Evolutionary conservation across 1,140 invertebrate species (phyloP).

Genomic region (Araneus ventricosus): DNA sequence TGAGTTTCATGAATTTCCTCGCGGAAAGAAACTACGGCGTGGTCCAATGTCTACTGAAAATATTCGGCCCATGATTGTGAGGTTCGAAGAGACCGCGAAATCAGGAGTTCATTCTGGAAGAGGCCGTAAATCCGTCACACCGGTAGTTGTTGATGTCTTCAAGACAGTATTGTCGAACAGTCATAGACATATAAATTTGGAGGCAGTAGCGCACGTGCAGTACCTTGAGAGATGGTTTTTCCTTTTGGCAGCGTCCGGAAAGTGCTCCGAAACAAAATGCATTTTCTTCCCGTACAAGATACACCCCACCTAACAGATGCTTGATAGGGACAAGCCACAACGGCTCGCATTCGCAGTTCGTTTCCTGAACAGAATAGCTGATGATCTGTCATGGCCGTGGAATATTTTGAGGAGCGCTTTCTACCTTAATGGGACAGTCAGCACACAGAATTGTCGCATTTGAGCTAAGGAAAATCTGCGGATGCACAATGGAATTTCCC

Average conservation of each 20-base stretch:
- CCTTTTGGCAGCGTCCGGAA: background rate
- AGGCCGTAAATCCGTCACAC: background rate
- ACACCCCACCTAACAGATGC: too few species aligned
- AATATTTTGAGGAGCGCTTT: background rate
- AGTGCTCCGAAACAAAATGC: background rate
- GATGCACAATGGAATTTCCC: too few species aligned
- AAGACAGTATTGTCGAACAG: background rate
- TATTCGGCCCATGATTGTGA: background rate
- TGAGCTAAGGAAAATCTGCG: too few species aligned
- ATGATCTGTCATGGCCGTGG: background rate
- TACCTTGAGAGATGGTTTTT: background rate
- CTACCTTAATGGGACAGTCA: too few species aligned
- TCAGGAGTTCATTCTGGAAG: background rate
- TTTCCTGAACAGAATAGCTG: background rate
- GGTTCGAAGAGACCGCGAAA: background rate
- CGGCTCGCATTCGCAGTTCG: background rate
- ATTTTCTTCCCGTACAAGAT: background rate
- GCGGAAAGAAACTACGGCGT: background rate
- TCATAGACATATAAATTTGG: background rate
- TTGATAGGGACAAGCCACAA: background rate
- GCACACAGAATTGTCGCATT: too few species aligned
- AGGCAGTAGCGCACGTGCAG: background rate
- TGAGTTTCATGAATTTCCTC: background rate
- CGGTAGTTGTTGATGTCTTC: background rate
- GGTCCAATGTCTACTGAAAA: background rate